Percentiles rank a stretch among this genome's conserved stretches.
Conservation (phyloP, 92 coral and sea anemone genomes). For the Desmophyllum pertusum region DNA sequence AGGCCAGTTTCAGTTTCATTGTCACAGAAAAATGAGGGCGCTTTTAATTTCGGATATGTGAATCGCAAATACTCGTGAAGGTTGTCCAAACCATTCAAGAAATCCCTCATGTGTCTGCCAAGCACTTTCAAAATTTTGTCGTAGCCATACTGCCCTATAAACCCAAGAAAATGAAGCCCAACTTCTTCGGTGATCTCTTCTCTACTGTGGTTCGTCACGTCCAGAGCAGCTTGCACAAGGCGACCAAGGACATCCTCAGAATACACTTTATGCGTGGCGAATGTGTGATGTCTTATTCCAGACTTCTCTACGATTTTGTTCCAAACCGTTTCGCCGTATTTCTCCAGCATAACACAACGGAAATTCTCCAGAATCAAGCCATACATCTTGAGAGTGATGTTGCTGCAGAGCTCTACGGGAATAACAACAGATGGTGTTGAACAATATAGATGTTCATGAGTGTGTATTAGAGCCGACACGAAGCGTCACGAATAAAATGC, state of each 20-base stretch:
- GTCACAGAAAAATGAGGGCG: slow-evolving; percentile 85
- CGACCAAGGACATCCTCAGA: slow-evolving; percentile 67
- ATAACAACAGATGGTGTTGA: slow-evolving; percentile 10
- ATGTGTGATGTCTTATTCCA: slow-evolving; percentile 52
- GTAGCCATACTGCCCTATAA: slow-evolving; percentile 83
- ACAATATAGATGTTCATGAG: not conserved
- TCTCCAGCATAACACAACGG: slow-evolving; percentile 55
- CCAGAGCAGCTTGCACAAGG: slow-evolving; percentile 54
- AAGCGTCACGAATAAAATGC: slow-evolving; percentile 36
- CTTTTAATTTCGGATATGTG: slow-evolving; percentile 79
- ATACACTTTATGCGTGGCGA: slow-evolving; percentile 65
- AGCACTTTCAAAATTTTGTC: slow-evolving; percentile 79
- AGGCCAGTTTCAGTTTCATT: slow-evolving; percentile 84
- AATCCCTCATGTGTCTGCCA: slow-evolving; percentile 89
- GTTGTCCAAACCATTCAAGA: slow-evolving; percentile 83
- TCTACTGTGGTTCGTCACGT: slow-evolving; percentile 61
- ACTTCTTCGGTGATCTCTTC: slow-evolving; percentile 59
- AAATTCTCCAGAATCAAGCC: slow-evolving; percentile 77
- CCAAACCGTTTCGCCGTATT: slow-evolving; percentile 75
- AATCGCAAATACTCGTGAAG: slow-evolving; percentile 85
- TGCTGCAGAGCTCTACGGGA: not conserved
- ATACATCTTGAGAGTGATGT: slow-evolving; percentile 44
- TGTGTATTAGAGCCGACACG: not conserved
- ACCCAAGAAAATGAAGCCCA: slow-evolving; percentile 70
- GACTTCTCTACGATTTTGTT: slow-evolving; percentile 70